Evolutionary conservation across 2,888 invertebrate genomes (phyloP), one percentile per base, ranked within the genome.

Genomic region (Cyclophora albipunctata): DNA sequence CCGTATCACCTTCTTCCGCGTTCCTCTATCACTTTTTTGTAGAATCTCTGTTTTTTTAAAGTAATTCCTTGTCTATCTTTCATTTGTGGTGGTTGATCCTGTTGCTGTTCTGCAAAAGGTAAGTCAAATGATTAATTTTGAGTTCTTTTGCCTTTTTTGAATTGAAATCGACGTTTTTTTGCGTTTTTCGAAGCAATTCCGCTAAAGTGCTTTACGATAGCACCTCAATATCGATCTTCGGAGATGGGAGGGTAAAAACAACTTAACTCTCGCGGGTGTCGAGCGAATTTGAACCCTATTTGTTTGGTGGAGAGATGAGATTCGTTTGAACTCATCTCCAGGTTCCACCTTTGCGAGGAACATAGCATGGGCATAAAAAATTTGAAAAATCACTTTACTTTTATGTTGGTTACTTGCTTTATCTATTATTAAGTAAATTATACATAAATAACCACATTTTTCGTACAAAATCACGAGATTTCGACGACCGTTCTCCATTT

Each of bases 61-160:
- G 67, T 64, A 62, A 62, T 62, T 61, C 58, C 61, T 66, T 60
- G 54, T 62, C 66, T 68, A 62, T 60, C 58, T 58, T 60, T 59
- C 57, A 58, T 60, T 60, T 63, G 67, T 69, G 69, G 62, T 73
- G 75, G 78, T 37, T 73, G 66, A 66, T 69, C 69, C 73, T 48
- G 62, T 64, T 55, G 71, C 63, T 50, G 56, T 49, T 52, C 51
- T 51, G 40, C 45, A 42, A 34, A 69, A 82, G 84, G 84, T 84
- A 78, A 84, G 84, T 75, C 42, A 55, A 48, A 57, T 49, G 60
- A 48, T 54, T 46, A 51, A 51, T 46, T 52, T 45, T 42, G 46
- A 44, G 45, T 45, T 48, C 40, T 42, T 45, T n/a, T 44, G 7
- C 34, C n/a, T 5, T n/a, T 40, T 34, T 37, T 0, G 42, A n/a